phyloP scores from a whole-genome alignment of 2,888 invertebrate species.

The Antitype chi region DNA sequence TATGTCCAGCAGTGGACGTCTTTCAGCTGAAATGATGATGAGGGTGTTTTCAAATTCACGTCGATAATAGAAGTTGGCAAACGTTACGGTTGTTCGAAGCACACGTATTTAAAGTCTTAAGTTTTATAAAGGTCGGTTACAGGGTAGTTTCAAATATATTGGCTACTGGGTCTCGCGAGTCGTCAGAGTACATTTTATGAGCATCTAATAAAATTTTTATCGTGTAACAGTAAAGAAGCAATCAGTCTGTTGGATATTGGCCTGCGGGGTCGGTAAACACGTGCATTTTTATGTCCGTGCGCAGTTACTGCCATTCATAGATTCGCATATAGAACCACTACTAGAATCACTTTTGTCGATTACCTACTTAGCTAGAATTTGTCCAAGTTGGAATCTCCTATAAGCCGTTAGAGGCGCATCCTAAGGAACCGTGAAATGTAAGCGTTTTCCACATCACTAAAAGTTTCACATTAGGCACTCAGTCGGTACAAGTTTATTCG shows the following conservation, averaged over 20 bases:
- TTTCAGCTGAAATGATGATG: no score
- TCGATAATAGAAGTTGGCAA: slow-evolving; percentile 45
- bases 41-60: slow-evolving; percentile 19
- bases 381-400: slow-evolving; percentile 39
- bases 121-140: slow-evolving; percentile 86
- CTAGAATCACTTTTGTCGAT: slow-evolving; percentile 73
- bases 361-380: slow-evolving; percentile 66
- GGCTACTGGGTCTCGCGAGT: slow-evolving; percentile 87
- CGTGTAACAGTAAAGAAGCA: slow-evolving; percentile 91
- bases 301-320: slow-evolving; percentile 82
- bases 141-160: slow-evolving; percentile 88
- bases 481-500: slow-evolving; percentile 10
- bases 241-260: slow-evolving; percentile 90
- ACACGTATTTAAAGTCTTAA: slow-evolving; percentile 74
- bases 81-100: slow-evolving; percentile 49
- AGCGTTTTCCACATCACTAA: slow-evolving; percentile 16
- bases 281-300: slow-evolving; percentile 87
- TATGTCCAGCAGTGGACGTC: no score
- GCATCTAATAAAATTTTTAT: slow-evolving; percentile 89
- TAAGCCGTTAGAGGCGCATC: slow-evolving; percentile 18
- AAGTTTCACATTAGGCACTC: slow-evolving; percentile 29
- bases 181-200: slow-evolving; percentile 88
- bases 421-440: slow-evolving; percentile 27
- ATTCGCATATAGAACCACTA: slow-evolving; percentile 72
- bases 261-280: slow-evolving; percentile 88